Evolutionary conservation across 2,888 invertebrate genomes (phyloP).

Genomic region (Leucoma salicis): DNA sequence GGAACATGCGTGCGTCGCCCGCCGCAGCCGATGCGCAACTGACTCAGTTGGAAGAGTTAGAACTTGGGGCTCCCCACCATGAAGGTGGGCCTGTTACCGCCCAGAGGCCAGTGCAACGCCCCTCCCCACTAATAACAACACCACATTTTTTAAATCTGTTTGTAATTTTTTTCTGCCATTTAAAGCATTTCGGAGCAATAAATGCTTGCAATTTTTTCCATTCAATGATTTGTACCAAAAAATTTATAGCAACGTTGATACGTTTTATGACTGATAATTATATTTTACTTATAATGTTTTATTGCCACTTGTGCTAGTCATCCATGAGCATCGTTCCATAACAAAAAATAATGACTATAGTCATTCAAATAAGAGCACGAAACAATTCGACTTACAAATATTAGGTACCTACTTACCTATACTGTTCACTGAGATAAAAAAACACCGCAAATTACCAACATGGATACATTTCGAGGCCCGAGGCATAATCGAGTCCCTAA

Average conservation of each 20-base stretch:
- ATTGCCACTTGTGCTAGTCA: not conserved
- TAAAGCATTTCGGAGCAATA: constrained; percentile 41
- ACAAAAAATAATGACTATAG: too few species aligned
- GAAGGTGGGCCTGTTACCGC: constrained; percentile 47
- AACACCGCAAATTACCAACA: too few species aligned
- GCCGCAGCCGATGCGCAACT: constrained; percentile 74
- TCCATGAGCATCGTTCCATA: too few species aligned
- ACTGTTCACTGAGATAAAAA: too few species aligned
- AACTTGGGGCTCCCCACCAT: constrained; percentile 35
- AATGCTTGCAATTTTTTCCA: constrained; percentile 32
- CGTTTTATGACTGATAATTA: constrained; percentile 22
- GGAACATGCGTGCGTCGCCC: constrained; percentile 62
- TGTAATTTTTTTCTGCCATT: constrained; percentile 49
- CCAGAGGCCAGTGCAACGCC: constrained; percentile 47
- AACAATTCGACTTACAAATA: too few species aligned
- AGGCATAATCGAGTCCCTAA: too few species aligned
- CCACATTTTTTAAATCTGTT: constrained; percentile 41
- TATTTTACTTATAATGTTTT: constrained; percentile 11
- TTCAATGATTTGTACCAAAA: constrained; percentile 30
- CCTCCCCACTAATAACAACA: constrained; percentile 39
- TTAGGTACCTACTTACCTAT: too few species aligned
- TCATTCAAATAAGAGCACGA: too few species aligned
- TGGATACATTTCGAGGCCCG: too few species aligned
- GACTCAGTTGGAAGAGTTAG: constrained; percentile 34
- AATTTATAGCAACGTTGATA: constrained; percentile 16